These are phyloP conservation scores for Ammodytes dubius DNA, from an alignment of 2,113 vertebrate genomes.

Conservation along the genomic window DNA sequence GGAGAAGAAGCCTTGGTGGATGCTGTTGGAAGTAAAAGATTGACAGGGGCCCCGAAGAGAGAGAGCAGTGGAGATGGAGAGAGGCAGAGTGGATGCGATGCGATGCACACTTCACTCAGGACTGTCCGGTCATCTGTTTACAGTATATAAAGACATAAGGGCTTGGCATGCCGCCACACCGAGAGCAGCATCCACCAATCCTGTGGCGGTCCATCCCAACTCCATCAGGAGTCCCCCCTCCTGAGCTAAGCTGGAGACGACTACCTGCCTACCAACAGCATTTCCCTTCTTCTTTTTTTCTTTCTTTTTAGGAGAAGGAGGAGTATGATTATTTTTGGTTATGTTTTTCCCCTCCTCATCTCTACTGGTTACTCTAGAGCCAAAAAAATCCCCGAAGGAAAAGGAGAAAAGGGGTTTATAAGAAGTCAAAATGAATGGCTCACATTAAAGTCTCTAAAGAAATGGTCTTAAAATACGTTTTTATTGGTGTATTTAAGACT, in stretches of 20 bases:
- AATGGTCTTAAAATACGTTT: conserved; percentile 81
- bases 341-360: conserved; percentile 77
- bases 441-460: conserved; percentile 58
- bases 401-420: conserved; percentile 65
- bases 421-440: conserved; percentile 77
- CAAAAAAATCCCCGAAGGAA: conserved; percentile 62
- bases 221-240: conserved; percentile 78
- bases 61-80: conserved; percentile 53
- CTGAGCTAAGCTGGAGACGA: conserved; percentile 64
- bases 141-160: conserved; percentile 89
- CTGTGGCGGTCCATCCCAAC: conserved; percentile 81
- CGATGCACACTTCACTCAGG: conserved; percentile 70
- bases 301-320: conserved; percentile 32
- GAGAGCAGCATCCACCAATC: conserved; percentile 86
- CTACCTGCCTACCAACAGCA: conserved; percentile 82
- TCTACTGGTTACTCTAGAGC: conserved; percentile 73
- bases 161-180: conserved; percentile 84
- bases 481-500: conserved; percentile 79
- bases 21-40: conserved; percentile 50
- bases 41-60: conserved; percentile 36
- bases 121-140: conserved; percentile 85
- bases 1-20: conserved; percentile 43
- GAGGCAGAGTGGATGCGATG: conserved; percentile 76
- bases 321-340: conserved; percentile 70
- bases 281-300: conserved; percentile 47